phyloP scores from a whole-genome alignment of 2,888 invertebrate genomes.

The Synergus gifuensis region DNA sequence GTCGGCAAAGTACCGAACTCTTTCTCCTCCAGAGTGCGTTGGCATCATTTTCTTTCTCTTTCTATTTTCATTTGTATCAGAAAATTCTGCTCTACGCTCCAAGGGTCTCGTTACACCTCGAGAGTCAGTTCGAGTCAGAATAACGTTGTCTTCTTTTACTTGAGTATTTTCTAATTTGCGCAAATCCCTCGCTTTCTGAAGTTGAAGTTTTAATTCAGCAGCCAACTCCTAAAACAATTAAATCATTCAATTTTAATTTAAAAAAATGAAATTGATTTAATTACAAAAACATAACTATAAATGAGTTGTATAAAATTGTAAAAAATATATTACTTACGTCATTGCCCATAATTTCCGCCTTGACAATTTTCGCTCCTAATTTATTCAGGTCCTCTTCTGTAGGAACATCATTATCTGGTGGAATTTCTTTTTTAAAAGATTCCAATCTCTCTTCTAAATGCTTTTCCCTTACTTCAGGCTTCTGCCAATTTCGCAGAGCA shows the following conservation, averaged over 20 bases:
- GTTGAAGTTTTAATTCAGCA: constrained; percentile 84
- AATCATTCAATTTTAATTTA: constrained; percentile 1
- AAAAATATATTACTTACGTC: constrained; percentile 73
- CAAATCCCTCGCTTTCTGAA: constrained; percentile 84
- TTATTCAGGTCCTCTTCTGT: constrained; percentile 93
- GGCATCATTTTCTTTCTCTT: constrained; percentile 81
- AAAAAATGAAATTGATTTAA: background rate
- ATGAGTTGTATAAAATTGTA: background rate
- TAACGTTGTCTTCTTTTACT: constrained; percentile 72
- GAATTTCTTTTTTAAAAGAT: constrained; percentile 45
- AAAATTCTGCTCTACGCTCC: constrained; percentile 70
- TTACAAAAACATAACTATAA: background rate
- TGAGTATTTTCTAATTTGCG: constrained; percentile 59
- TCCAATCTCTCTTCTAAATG: constrained; percentile 13
- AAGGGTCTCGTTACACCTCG: constrained; percentile 85
- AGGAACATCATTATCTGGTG: constrained; percentile 75
- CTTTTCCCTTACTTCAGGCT: constrained; percentile 49
- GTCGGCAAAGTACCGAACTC: constrained; percentile 91
- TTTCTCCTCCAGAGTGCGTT: constrained; percentile 85
- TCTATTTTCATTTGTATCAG: constrained; percentile 74
- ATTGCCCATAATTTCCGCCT: constrained; percentile 96
- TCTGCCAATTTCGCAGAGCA: constrained; percentile 64
- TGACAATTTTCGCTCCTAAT: constrained; percentile 92
- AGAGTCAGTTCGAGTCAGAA: constrained; percentile 85
- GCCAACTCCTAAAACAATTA: constrained; percentile 79